Evolutionary conservation across 2,888 invertebrate genomes (phyloP), one percentile per base, ranked within the genome.

Genomic region (Sipunculus nudus): DNA sequence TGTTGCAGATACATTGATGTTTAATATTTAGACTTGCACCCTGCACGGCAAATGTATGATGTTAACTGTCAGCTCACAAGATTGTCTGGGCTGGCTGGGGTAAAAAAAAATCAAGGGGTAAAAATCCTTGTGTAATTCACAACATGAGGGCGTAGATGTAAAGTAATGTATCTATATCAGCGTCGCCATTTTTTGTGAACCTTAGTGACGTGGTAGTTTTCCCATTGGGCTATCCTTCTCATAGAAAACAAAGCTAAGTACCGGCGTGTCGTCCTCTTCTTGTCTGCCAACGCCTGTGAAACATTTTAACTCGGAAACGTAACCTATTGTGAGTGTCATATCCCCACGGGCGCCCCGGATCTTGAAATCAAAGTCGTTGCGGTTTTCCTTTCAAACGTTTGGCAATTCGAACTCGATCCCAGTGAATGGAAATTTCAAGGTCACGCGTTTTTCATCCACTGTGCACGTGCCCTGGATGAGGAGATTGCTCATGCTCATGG

Each of bases 331-430:
- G 63, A 68, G 50, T 8, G 66, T 63, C 68, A 68, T 68, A 49
- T 68, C 66, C 3, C 68, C 68, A 4, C 61, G 31, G 21, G 65
- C 61, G 6, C 68, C 68, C 10, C 68, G 63, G 53, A 68, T 68
- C 66, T 67, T 67, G 57, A 68, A 68, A 48, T 68, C 68, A 41
- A 63, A 68, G 54, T 68, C 68, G 40, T 61, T 67, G 16, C 66
- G 28, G 29, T 46, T 46, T 45, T 68, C 68, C 45, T 65, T 49
- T 2, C 66, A 67, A 2, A 45, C 39, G 23, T 47, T 56, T 0
- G 68, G 68, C 23, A 68, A 63, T 31, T 68, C 68, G 35, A 68
- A 68, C 58, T 68, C 68, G 43, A 68, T 68, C 3, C 68, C 68
- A 1, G 68, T 68, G 62, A 68, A 68, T 26, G 68, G 68, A 47